Evolutionary conservation across 2,113 vertebrate species (phyloP).

Genomic region (Oreochromis spilurus): DNA sequence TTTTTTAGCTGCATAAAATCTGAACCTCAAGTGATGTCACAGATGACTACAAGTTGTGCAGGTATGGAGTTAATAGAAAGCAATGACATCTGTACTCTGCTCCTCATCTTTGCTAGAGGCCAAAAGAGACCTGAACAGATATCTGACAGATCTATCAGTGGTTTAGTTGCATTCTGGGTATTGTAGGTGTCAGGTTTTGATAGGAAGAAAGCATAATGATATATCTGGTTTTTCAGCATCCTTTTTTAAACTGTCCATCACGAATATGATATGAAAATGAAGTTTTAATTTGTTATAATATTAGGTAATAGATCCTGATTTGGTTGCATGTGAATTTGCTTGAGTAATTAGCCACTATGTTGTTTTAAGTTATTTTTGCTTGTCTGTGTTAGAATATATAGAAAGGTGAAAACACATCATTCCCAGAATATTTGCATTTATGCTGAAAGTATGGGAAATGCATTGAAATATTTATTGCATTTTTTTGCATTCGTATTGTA

Average conservation of each 20-base stretch:
- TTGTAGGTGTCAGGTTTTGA: background rate
- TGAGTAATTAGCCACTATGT: fast-evolving
- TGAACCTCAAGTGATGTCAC: background rate
- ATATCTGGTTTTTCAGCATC: background rate
- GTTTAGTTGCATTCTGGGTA: background rate
- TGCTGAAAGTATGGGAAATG: background rate
- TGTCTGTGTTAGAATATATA: background rate
- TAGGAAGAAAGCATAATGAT: background rate
- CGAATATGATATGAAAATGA: fast-evolving
- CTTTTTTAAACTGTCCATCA: background rate
- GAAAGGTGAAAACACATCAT: background rate
- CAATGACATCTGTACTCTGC: background rate
- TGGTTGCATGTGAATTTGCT: background rate
- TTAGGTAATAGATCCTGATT: background rate
- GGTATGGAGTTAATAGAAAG: background rate
- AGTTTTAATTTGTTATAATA: background rate
- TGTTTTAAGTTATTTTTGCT: background rate
- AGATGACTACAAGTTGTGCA: background rate
- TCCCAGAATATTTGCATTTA: background rate
- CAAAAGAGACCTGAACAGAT: background rate
- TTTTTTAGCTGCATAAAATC: background rate
- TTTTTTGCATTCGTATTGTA: background rate
- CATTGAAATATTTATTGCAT: background rate
- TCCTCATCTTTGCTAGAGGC: background rate
- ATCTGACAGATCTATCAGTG: background rate